phyloP scores from a whole-genome alignment of 2,113 vertebrate species.

The Hyperoodon ampullatus region DNA sequence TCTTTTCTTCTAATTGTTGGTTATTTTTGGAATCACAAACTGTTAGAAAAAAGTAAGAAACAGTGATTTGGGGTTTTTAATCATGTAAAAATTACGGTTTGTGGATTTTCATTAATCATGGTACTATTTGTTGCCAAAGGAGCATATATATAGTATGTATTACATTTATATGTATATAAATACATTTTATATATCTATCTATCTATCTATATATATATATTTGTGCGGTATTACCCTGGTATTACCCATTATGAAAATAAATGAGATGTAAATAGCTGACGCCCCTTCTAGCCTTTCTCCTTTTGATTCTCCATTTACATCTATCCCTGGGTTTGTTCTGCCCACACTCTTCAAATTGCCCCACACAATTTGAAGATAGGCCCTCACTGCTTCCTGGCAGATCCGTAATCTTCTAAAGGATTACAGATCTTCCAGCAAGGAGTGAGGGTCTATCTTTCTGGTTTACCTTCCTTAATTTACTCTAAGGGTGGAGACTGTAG shows the following conservation, averaged over 20 bases:
- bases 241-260: neutral
- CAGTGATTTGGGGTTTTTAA: neutral
- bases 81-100: neutral
- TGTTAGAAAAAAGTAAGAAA: conserved; percentile 6
- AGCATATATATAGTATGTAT: neutral
- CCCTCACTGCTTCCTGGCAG: too few species aligned
- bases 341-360: neutral
- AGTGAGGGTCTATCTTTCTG: neutral
- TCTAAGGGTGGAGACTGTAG: neutral
- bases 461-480: neutral
- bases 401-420: neutral
- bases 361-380: neutral
- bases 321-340: neutral
- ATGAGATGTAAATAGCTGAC: neutral
- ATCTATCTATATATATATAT: neutral
- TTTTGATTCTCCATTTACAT: neutral
- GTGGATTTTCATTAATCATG: conserved; percentile 1
- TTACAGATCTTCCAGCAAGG: neutral
- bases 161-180: neutral
- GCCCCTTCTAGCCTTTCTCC: neutral
- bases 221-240: neutral
- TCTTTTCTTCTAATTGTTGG: neutral
- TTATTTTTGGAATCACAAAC: conserved; percentile 41
- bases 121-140: neutral
- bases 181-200: neutral